Evolutionary conservation across 2,113 vertebrate species (phyloP).

Genomic region (Nerophis ophidion): DNA sequence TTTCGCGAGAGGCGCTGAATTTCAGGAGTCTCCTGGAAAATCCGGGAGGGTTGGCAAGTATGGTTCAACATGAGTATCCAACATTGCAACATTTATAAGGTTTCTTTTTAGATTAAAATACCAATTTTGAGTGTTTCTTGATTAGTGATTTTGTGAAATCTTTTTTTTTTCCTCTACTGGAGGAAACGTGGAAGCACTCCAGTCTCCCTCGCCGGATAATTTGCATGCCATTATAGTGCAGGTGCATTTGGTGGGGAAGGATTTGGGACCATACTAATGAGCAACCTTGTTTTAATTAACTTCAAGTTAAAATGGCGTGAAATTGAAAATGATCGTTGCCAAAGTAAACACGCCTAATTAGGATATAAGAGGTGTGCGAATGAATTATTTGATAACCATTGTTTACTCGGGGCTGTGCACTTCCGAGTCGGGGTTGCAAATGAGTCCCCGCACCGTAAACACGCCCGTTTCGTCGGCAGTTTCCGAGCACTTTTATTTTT

Average conservation of each 20-base stretch:
- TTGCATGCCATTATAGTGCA: slow-evolving; percentile 60
- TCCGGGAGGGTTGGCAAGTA: too few species aligned
- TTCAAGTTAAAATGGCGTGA: slow-evolving; percentile 77
- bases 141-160: slow-evolving; percentile 29
- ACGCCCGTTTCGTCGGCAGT: background rate
- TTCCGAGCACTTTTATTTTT: background rate
- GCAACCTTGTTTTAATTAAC: slow-evolving; percentile 76
- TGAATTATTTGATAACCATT: slow-evolving; percentile 70
- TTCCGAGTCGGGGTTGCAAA: slow-evolving; percentile 51
- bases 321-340: slow-evolving; percentile 77
- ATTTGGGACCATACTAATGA: slow-evolving; percentile 66
- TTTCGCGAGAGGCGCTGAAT: too few species aligned
- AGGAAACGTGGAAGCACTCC: slow-evolving; percentile 44
- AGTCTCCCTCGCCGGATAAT: slow-evolving; percentile 46
- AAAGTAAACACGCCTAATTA: slow-evolving; percentile 76
- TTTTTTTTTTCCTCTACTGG: slow-evolving; percentile 29
- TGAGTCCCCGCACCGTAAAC: slow-evolving; percentile 38
- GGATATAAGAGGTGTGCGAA: slow-evolving; percentile 65
- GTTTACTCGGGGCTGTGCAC: slow-evolving; percentile 66
- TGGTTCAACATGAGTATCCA: too few species aligned
- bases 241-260: slow-evolving; percentile 55
- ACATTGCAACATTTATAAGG: too few species aligned
- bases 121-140: slow-evolving; percentile 15
- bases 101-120: background rate
- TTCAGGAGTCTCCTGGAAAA: too few species aligned